phyloP scores from a whole-genome alignment of 2,113 vertebrate genomes.

The Pelmatolapia mariae region DNA sequence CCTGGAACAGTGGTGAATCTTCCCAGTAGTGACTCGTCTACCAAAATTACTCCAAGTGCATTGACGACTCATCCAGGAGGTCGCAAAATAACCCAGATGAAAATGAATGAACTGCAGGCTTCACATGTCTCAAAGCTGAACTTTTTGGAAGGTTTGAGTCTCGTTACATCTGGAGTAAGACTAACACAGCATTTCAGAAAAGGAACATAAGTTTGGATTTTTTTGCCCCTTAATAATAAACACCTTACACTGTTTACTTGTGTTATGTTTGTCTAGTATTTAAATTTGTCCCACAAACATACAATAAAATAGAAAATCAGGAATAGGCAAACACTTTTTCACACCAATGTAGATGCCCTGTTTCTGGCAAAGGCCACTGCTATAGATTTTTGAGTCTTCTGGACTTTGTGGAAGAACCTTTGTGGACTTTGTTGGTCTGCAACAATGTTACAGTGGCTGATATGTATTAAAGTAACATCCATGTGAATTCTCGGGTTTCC shows the following conservation, averaged over 20 bases:
- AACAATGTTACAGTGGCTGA: background rate
- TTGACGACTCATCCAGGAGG: background rate
- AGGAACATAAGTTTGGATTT: background rate
- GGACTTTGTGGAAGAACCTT: background rate
- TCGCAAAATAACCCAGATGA: background rate
- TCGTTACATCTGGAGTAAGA: background rate
- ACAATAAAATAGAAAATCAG: background rate
- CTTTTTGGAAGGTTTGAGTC: background rate
- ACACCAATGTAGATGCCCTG: background rate
- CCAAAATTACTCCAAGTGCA: background rate
- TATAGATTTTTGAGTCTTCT: background rate
- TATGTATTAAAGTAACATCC: background rate
- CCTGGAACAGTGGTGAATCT: accelerated
- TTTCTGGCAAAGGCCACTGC: background rate
- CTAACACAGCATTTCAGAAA: background rate
- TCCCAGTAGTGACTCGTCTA: background rate
- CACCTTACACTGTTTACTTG: background rate
- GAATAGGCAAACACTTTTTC: background rate
- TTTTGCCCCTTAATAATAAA: background rate
- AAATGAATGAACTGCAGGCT: background rate
- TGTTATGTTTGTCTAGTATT: background rate
- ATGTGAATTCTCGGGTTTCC: background rate
- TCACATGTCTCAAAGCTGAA: background rate
- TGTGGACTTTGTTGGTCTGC: background rate
- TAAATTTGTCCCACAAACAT: background rate